These are phyloP conservation scores for Andrena bicolor DNA, from an alignment of 2,888 invertebrate species.

Conservation along the genomic window DNA sequence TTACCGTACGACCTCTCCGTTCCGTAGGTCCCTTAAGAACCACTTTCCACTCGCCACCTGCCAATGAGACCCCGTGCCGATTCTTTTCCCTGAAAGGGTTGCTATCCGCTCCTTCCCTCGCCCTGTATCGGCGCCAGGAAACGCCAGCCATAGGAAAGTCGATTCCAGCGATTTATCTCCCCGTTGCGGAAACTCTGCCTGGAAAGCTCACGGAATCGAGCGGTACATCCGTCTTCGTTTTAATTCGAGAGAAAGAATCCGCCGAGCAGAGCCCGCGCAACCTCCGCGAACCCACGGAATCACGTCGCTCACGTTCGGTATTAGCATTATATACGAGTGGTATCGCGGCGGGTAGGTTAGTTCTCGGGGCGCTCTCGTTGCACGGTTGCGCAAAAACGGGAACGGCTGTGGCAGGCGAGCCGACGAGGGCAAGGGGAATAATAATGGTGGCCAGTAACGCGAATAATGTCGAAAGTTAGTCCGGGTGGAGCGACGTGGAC, in stretches of 20 bases:
- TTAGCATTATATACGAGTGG: background rate
- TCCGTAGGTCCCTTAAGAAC: slow-evolving; percentile 53
- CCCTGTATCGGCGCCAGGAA: slow-evolving; percentile 15
- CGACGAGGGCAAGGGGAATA: slow-evolving; percentile 46
- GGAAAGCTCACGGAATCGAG: background rate
- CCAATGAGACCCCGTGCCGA: slow-evolving; percentile 52
- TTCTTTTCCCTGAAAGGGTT: slow-evolving; percentile 60
- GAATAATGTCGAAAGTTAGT: slow-evolving; percentile 77
- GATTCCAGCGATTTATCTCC: slow-evolving; percentile 45
- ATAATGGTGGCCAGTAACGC: slow-evolving; percentile 68
- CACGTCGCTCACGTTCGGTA: background rate
- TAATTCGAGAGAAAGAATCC: slow-evolving; percentile 17
- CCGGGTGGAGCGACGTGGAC: slow-evolving; percentile 63
- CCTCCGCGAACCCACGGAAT: background rate
- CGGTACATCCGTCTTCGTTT: slow-evolving; percentile 35
- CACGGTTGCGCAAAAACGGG: slow-evolving; percentile 29
- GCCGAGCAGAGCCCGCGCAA: too few relatives aligned
- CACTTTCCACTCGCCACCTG: slow-evolving; percentile 54
- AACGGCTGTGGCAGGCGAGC: background rate
- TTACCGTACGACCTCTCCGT: slow-evolving; percentile 60
- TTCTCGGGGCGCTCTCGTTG: slow-evolving; percentile 21
- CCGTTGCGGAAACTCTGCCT: background rate
- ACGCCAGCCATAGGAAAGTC: background rate
- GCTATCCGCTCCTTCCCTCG: background rate
- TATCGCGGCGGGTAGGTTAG: slow-evolving; percentile 1